A percentile compares a stretch with the other conserved stretches of the same genome.
Conservation (phyloP, 1,140 invertebrate genomes). For the Hycleus phaleratus region DNA sequence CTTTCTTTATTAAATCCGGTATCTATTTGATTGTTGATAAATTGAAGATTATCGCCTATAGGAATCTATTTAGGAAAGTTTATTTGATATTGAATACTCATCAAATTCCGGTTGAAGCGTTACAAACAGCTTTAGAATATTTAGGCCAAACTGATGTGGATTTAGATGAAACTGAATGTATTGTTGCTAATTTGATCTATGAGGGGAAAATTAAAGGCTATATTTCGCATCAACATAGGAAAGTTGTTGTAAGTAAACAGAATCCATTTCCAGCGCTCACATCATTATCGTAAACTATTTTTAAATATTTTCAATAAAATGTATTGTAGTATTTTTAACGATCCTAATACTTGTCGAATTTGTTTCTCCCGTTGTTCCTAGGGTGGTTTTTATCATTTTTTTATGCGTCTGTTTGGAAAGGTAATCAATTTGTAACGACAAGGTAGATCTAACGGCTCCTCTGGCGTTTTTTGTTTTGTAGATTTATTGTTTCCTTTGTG, state of each 20-base stretch:
- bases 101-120: conserved; percentile 80
- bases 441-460: too few species aligned
- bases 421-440: too few species aligned
- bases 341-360: too few species aligned
- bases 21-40: conserved; percentile 97
- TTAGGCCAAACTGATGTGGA: conserved; percentile 79
- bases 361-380: too few species aligned
- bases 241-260: conserved; percentile 94
- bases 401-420: too few species aligned
- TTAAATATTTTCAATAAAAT: too few species aligned
- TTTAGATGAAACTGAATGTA: conserved; percentile 90
- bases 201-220: conserved; percentile 95
- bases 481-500: too few species aligned
- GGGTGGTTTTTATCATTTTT: too few species aligned
- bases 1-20: conserved; percentile 90
- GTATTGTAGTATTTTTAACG: too few species aligned
- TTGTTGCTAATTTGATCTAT: conserved; percentile 92
- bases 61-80: conserved; percentile 96
- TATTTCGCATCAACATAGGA: conserved; percentile 94
- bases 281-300: conserved; percentile 40
- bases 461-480: too few species aligned
- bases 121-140: conserved; percentile 72
- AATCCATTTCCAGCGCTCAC: conserved; percentile 84
- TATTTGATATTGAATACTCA: conserved; percentile 79
- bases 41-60: conserved; percentile 87